phyloP scores from a whole-genome alignment of 2,797 vertebrate genomes.

The Esox lucius region DNA sequence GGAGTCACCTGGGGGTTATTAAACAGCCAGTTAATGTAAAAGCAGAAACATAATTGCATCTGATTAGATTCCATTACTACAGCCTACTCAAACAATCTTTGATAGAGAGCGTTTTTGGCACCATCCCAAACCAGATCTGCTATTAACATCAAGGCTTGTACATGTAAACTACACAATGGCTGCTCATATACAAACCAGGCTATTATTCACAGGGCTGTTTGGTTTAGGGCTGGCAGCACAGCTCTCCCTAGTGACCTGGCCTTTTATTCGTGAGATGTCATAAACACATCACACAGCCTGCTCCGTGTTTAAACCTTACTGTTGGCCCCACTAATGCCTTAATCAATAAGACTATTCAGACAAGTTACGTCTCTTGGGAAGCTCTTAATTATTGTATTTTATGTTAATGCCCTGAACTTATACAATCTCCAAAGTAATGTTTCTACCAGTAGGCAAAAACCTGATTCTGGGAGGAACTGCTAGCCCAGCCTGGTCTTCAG shows the following conservation, averaged over 20 bases:
- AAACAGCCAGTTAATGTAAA: conserved; percentile 14
- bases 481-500: neutral
- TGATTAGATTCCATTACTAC: conserved; percentile 48
- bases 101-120: conserved; percentile 30
- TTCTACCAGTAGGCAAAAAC: conserved; percentile 39
- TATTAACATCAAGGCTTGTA: conserved; percentile 34
- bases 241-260: conserved; percentile 54
- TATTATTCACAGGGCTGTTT: conserved; percentile 51
- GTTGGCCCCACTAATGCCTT: conserved; percentile 51
- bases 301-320: conserved; percentile 52
- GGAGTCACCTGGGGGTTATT: conserved; percentile 31
- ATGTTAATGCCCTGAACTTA: conserved; percentile 45
- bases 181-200: conserved; percentile 37
- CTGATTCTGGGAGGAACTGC: conserved; percentile 42
- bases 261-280: conserved; percentile 53
- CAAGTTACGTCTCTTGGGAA: conserved; percentile 41
- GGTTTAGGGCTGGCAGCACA: conserved; percentile 54
- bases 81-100: conserved; percentile 40
- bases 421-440: conserved; percentile 10
- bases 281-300: conserved; percentile 65
- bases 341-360: conserved; percentile 58
- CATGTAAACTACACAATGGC: conserved; percentile 50
- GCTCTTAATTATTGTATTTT: conserved; percentile 61
- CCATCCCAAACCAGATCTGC: conserved; percentile 43
- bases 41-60: conserved; percentile 24